phyloP scores from a whole-genome alignment of 2,797 vertebrate genomes.

The Sebastes diploproa region DNA sequence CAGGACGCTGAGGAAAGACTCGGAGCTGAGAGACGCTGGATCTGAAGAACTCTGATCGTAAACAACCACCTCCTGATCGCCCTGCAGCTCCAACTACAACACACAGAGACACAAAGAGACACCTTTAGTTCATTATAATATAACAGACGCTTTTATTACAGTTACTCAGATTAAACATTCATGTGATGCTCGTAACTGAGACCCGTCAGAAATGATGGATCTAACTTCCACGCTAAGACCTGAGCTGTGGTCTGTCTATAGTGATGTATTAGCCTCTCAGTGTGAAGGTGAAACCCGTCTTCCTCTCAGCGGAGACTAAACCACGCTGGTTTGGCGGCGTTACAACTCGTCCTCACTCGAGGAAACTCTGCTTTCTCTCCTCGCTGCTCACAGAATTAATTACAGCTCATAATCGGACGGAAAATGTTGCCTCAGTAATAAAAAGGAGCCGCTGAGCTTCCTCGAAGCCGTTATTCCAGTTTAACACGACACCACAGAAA shows the following conservation, averaged over 20 bases:
- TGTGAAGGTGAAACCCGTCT: too few relatives aligned
- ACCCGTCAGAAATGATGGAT: too few relatives aligned
- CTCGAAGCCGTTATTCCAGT: slow-evolving; percentile 23
- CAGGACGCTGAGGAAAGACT: slow-evolving; percentile 92
- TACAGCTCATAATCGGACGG: background rate
- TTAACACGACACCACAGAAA: slow-evolving; percentile 10
- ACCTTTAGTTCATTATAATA: too few relatives aligned
- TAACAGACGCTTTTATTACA: too few relatives aligned
- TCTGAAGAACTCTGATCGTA: slow-evolving; percentile 94
- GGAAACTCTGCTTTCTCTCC: slow-evolving; percentile 24
- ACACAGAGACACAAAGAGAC: background rate
- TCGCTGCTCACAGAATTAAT: background rate
- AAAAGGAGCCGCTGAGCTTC: slow-evolving; percentile 23
- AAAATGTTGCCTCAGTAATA: slow-evolving; percentile 50
- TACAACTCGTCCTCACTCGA: background rate
- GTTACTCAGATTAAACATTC: too few relatives aligned
- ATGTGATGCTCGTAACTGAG: too few relatives aligned
- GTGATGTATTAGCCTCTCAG: too few relatives aligned
- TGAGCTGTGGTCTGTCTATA: too few relatives aligned
- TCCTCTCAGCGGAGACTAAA: background rate
- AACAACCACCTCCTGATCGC: slow-evolving; percentile 89
- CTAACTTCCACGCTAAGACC: too few relatives aligned
- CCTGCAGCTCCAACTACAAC: slow-evolving; percentile 87
- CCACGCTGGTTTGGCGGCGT: slow-evolving; percentile 1
- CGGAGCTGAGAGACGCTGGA: slow-evolving; percentile 82